Evolutionary conservation across 2,113 vertebrate genomes (phyloP), one percentile per base, ranked within the genome.

Genomic region (Chloebia gouldiae): DNA sequence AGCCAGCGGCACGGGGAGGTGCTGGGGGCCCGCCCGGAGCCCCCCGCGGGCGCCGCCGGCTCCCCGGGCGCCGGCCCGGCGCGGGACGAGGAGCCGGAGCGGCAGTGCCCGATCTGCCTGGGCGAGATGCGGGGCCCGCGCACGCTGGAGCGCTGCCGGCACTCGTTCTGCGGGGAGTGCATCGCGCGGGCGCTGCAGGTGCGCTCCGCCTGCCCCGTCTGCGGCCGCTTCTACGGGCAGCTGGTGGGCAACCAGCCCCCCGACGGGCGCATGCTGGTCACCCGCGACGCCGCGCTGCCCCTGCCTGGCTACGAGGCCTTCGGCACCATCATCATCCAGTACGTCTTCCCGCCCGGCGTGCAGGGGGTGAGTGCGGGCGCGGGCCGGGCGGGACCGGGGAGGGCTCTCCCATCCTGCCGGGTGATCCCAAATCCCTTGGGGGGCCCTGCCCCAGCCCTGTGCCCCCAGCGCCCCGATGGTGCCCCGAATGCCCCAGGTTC

Each of bases 271-370:
- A 99, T 99, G 99, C 98, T 99, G 78, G 99, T 99, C 70, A 99
- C 98, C 91, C 97, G 98, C 96, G 99, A 99, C 42, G 98, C 98
- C 57, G 98, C 98, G 40, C 97, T 99, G 68, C 98, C 99, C 44
- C 98, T 99, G 93, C 98, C 99, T 47, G 98, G 99, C 87, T 99
- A 99, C 54, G 99, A 99, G 97, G 98, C 98, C 63, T 99, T 97
- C 11, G 99, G 99, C 77, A 99, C 99, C 97, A 98, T 99, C 98
- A 99, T 98, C 97, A 99, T 99, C 97, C 99, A 99, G 96, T 99
- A 99, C 78, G 99, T 98, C 98, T 99, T 99, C 98, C 99, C 99
- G 83, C 98, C 99, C 49, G 99, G 99, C 80, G 97, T 99, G 49
- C 98, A 98, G 92, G 98, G 98, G 96, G 99, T 99, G 98, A 99